These are phyloP conservation scores for Agrotis exclamationis DNA, from an alignment of 2,888 invertebrate genomes.

Conservation along the genomic window DNA sequence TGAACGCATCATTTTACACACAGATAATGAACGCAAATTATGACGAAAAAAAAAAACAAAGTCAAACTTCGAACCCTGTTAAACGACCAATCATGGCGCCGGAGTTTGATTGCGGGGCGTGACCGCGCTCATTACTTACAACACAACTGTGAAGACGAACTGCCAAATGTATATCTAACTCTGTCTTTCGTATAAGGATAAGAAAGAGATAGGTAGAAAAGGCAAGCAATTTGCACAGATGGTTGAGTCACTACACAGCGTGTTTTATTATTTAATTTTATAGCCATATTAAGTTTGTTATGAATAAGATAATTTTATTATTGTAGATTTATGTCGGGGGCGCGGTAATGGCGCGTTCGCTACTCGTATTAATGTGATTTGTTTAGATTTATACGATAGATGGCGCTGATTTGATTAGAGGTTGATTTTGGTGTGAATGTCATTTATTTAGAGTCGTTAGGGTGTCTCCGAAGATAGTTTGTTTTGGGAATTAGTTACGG, in stretches of 20 bases:
- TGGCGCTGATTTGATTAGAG: slow-evolving; percentile 57
- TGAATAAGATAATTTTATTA: slow-evolving; percentile 86
- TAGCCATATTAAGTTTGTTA: slow-evolving; percentile 85
- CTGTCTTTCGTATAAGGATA: slow-evolving; percentile 61
- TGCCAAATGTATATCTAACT: slow-evolving; percentile 65
- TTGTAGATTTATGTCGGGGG: slow-evolving; percentile 83
- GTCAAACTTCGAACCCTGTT: slow-evolving; percentile 84
- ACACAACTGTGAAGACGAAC: slow-evolving; percentile 59
- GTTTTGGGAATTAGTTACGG: slow-evolving; percentile 15
- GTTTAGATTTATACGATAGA: slow-evolving; percentile 62
- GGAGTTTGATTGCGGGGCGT: slow-evolving; percentile 87
- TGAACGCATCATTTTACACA: slow-evolving; percentile 70
- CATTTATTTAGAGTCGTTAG: slow-evolving; percentile 31
- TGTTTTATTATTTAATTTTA: slow-evolving; percentile 89
- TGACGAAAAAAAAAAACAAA: slow-evolving; percentile 75
- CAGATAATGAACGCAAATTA: slow-evolving; percentile 83
- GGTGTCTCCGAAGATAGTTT: slow-evolving; percentile 20
- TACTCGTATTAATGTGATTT: slow-evolving; percentile 69
- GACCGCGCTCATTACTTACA: slow-evolving; percentile 86
- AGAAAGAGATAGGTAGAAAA: slow-evolving; percentile 64
- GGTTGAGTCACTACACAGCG: slow-evolving; percentile 78
- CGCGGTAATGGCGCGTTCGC: slow-evolving; percentile 79
- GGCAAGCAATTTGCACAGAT: slow-evolving; percentile 77
- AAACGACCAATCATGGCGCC: slow-evolving; percentile 83
- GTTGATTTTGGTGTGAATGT: slow-evolving; percentile 33